A percentile compares a stretch with the other conserved stretches of the same genome.
Conservation (phyloP, 2,113 vertebrate genomes). For the Dicerorhinus sumatrensis region DNA sequence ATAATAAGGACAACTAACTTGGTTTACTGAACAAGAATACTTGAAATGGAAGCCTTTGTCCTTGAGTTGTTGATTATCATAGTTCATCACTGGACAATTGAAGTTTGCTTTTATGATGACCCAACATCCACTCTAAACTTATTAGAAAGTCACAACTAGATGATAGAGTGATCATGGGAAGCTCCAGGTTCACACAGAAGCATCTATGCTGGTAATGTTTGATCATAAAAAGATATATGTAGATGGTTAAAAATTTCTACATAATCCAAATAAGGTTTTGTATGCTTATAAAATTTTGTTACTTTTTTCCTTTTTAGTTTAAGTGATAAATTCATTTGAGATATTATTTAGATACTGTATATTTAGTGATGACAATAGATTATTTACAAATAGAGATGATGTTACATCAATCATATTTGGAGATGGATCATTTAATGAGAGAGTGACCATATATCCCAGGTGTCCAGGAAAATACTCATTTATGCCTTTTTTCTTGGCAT, state of each 20-base stretch:
- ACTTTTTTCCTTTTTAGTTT: not conserved
- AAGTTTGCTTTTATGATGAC: constrained; percentile 91
- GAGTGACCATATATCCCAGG: not conserved
- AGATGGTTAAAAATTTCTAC: not conserved
- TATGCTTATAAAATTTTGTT: not conserved
- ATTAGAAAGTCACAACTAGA: constrained; percentile 92
- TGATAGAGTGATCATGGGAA: not conserved
- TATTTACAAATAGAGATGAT: not conserved
- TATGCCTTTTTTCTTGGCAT: not conserved
- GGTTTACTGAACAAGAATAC: constrained; percentile 91
- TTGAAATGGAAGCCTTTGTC: constrained; percentile 93
- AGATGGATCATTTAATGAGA: not conserved
- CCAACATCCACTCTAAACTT: constrained; percentile 92
- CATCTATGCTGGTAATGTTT: rapidly evolving
- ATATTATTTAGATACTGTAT: not conserved
- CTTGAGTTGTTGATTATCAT: constrained; percentile 95
- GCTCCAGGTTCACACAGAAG: not conserved
- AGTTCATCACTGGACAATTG: constrained; percentile 94
- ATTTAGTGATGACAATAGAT: not conserved
- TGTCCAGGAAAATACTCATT: not conserved
- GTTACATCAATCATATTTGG: not conserved
- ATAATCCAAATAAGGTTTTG: not conserved
- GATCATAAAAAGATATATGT: not conserved
- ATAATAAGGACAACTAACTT: constrained; percentile 94
- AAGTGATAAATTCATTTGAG: not conserved